Conservation (phyloP, 2,113 vertebrate genomes). For the Corydoras sp. region DNA sequence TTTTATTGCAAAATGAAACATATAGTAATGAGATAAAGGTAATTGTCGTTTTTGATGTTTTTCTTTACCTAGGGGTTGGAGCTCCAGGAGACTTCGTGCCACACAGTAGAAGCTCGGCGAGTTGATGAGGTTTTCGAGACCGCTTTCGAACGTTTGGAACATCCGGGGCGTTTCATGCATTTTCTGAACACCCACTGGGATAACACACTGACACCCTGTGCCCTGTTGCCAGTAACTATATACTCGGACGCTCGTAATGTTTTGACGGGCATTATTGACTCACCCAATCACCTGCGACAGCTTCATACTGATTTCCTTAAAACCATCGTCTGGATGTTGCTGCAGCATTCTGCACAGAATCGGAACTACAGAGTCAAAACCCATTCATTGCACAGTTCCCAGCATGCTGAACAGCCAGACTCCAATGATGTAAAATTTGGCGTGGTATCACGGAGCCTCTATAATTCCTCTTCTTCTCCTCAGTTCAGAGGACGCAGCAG, state of each 20-base stretch:
- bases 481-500: constrained; percentile 61
- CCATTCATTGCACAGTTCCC: constrained; percentile 57
- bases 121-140: constrained; percentile 92
- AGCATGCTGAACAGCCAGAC: constrained; percentile 41
- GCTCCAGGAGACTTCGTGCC: constrained; percentile 95
- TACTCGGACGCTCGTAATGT: constrained; percentile 91
- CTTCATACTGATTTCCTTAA: constrained; percentile 89
- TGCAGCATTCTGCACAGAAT: constrained; percentile 71
- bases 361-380: constrained; percentile 50
- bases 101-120: constrained; percentile 87
- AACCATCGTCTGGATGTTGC: constrained; percentile 84
- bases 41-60: neutral
- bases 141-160: constrained; percentile 79
- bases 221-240: constrained; percentile 75
- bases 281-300: constrained; percentile 83
- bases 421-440: constrained; percentile 25
- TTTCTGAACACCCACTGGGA: constrained; percentile 86
- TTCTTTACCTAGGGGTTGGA: constrained; percentile 78
- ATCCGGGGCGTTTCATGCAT: constrained; percentile 56
- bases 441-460: constrained; percentile 25
- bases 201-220: constrained; percentile 83
- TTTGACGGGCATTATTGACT: constrained; percentile 91
- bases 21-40: too few relatives aligned
- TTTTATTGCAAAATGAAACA: too few relatives aligned
- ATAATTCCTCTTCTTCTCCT: constrained; percentile 43